Percentiles rank a stretch among this genome's conserved stretches.
Evolutionary conservation across 2,113 vertebrate species (phyloP).

Genomic region (Xiphophorus couchianus): DNA sequence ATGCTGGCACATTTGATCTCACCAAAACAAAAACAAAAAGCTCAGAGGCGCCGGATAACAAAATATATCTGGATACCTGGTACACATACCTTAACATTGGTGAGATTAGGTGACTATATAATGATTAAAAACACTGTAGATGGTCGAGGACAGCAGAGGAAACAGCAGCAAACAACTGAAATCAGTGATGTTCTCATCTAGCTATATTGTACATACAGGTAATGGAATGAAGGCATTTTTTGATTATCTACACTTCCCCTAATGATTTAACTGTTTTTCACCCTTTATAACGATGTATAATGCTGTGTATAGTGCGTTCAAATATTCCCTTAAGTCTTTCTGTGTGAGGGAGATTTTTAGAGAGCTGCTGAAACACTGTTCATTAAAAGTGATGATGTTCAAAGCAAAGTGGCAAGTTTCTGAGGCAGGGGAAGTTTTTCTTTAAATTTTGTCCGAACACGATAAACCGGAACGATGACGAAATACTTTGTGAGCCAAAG

Average conservation of each 20-base stretch:
- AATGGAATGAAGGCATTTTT: background rate
- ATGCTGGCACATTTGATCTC: conserved; percentile 15
- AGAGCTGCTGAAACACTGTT: background rate
- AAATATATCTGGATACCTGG: background rate
- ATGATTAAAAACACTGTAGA: no score
- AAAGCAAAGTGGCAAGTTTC: background rate
- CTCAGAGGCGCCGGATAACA: background rate
- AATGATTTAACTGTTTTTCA: background rate
- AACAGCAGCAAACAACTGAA: background rate
- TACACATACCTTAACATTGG: no score
- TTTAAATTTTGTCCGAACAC: no score
- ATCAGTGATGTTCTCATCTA: background rate
- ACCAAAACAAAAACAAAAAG: conserved; percentile 8
- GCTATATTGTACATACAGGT: background rate
- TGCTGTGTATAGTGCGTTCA: no score
- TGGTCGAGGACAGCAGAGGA: no score
- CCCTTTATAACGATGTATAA: no score
- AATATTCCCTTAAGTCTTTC: no score
- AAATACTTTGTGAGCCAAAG: no score
- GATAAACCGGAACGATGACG: no score
- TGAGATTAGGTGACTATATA: no score
- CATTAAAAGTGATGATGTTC: background rate
- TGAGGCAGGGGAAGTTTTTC: background rate
- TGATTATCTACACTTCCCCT: background rate
- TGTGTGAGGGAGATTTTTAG: no score